A percentile compares a stretch with the other conserved stretches of the same genome.
These are phyloP conservation scores for Nudaria mundana DNA, from an alignment of 2,888 invertebrate species.

Conservation along the genomic window DNA sequence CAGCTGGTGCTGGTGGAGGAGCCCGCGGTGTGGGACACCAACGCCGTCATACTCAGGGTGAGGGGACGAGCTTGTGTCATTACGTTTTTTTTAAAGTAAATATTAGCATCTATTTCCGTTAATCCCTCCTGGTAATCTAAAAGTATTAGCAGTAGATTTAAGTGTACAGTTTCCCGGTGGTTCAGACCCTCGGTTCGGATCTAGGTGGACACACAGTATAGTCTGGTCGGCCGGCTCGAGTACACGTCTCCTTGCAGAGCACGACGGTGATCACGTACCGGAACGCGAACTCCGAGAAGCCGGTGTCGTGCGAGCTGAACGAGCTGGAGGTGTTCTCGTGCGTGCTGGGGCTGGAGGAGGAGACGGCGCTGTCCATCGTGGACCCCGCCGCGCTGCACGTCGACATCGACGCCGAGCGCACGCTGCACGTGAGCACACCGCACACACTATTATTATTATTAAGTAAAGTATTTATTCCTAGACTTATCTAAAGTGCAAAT, in stretches of 20 bases:
- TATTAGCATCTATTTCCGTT: too few relatives aligned
- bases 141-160: too few relatives aligned
- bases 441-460: not conserved
- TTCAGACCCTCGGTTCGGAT: too few relatives aligned
- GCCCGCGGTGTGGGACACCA: slow-evolving; percentile 92
- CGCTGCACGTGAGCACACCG: slow-evolving; percentile 61
- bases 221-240: too few relatives aligned
- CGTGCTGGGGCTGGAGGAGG: slow-evolving; percentile 93
- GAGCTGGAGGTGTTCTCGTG: slow-evolving; percentile 97
- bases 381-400: slow-evolving; percentile 94
- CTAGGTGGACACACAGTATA: too few relatives aligned
- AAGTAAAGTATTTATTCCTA: not conserved
- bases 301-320: slow-evolving; percentile 92
- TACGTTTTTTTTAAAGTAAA: too few relatives aligned
- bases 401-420: slow-evolving; percentile 81
- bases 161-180: too few relatives aligned
- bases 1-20: slow-evolving; percentile 97
- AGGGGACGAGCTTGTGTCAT: too few relatives aligned
- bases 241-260: slow-evolving; percentile 73
- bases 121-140: too few relatives aligned
- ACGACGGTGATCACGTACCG: slow-evolving; percentile 94
- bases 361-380: slow-evolving; percentile 96
- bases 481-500: not conserved
- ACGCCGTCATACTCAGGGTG: slow-evolving; percentile 94
- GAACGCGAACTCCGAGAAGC: slow-evolving; percentile 84